phyloP scores from a whole-genome alignment of 2,113 vertebrate genomes.

The Actenoides hombroni region DNA sequence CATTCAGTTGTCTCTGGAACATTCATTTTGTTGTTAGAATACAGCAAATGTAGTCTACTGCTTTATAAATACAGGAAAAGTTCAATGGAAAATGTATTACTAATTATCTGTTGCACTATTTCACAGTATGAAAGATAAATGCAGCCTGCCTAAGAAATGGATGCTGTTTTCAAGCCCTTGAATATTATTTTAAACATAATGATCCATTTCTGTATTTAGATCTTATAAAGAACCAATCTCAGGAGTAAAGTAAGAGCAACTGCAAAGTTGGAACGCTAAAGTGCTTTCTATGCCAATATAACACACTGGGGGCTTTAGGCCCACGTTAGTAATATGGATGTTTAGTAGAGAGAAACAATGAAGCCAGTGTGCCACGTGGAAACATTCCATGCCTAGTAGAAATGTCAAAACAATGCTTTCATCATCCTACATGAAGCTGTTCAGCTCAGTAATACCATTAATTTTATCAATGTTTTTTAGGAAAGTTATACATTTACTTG shows the following conservation, averaged over 20 bases:
- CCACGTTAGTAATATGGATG: not conserved
- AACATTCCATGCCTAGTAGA: not conserved
- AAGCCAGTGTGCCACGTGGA: not conserved
- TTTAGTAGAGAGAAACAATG: not conserved
- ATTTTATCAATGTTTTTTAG: not conserved
- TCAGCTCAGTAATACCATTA: not conserved
- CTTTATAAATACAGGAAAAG: not conserved
- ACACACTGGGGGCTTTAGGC: not conserved
- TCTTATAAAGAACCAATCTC: not conserved
- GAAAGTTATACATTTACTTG: not conserved
- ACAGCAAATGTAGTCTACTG: constrained; percentile 15
- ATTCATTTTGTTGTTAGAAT: constrained; percentile 21
- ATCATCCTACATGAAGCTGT: not conserved
- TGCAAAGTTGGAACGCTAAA: not conserved
- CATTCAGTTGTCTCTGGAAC: constrained; percentile 20
- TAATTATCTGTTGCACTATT: constrained; percentile 38
- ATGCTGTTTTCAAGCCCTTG: constrained; percentile 37
- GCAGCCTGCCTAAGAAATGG: constrained; percentile 16
- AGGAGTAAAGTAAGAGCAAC: not conserved
- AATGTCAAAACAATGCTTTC: not conserved
- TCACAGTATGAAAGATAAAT: constrained; percentile 39
- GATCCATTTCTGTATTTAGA: constrained; percentile 21
- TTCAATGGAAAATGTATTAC: not conserved
- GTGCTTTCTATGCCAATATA: not conserved
- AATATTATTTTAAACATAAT: constrained; percentile 14